Evolutionary conservation across 2,113 vertebrate genomes (phyloP).

Genomic region (Rhagologus leucostigma): DNA sequence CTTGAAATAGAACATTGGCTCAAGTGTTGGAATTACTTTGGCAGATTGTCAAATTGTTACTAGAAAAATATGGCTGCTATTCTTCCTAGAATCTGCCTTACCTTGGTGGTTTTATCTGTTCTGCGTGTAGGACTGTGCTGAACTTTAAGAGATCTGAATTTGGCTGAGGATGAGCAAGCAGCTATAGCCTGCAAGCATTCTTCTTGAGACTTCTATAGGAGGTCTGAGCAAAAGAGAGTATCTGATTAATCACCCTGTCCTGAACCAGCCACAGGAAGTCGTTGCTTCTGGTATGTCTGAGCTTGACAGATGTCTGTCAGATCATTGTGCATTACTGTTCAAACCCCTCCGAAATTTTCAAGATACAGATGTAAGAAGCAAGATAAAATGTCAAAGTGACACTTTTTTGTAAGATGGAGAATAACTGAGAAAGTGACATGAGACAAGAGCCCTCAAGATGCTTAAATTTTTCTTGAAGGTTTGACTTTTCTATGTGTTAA

Average conservation of each 20-base stretch:
- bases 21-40: background rate
- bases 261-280: background rate
- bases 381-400: background rate
- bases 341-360: background rate
- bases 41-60: background rate
- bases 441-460: background rate
- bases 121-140: background rate
- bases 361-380: background rate
- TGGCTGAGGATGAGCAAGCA: background rate
- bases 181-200: background rate
- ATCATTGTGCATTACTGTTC: background rate
- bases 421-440: background rate
- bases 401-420: background rate
- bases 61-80: background rate
- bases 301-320: background rate
- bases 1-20: background rate
- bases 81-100: background rate
- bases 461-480: background rate
- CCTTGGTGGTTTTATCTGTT: background rate
- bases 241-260: background rate
- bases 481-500: background rate
- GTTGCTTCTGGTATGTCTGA: background rate
- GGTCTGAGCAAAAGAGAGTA: conserved; percentile 6
- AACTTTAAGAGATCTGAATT: background rate
- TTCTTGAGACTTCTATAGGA: background rate